These are phyloP conservation scores for Garrulus glandarius DNA, from an alignment of 2,797 vertebrate genomes.

Conservation along the genomic window DNA sequence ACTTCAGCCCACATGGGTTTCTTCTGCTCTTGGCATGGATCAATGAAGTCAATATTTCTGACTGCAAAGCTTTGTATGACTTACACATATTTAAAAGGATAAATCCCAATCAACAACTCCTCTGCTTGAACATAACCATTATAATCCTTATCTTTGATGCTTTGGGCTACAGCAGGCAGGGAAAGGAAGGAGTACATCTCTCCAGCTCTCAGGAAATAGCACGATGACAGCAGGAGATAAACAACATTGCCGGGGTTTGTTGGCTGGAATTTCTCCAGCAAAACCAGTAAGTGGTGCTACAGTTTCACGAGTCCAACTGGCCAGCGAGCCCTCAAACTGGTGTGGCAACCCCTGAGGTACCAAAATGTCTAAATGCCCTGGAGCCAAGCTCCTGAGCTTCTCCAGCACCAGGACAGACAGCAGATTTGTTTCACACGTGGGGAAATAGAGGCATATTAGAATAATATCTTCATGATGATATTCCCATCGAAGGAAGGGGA, in stretches of 20 bases:
- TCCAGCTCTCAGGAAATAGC: neutral
- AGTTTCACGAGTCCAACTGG: constrained; percentile 21
- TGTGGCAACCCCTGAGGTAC: neutral
- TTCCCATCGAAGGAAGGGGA: neutral
- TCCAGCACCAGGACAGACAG: neutral
- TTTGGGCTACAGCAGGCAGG: constrained; percentile 38
- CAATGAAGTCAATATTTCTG: constrained; percentile 72
- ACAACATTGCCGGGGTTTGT: neutral
- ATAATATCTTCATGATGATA: neutral
- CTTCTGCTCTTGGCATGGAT: constrained; percentile 65
- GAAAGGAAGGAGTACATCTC: neutral
- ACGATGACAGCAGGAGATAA: neutral
- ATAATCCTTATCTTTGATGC: constrained; percentile 70
- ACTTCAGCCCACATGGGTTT: constrained; percentile 38
- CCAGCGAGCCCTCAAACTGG: neutral
- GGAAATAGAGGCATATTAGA: neutral
- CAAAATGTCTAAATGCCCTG: neutral
- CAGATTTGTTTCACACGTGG: neutral
- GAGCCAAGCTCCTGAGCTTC: neutral
- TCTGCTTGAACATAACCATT: constrained; percentile 49
- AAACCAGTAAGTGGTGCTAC: constrained; percentile 65
- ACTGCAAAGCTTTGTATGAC: constrained; percentile 64
- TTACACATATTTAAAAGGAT: constrained; percentile 72
- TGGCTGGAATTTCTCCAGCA: constrained; percentile 36
- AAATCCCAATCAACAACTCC: constrained; percentile 58